A percentile compares a stretch with the other conserved stretches of the same genome.
phyloP scores from a whole-genome alignment of 2,113 vertebrate species.

The Coptodon bakossiorum region DNA sequence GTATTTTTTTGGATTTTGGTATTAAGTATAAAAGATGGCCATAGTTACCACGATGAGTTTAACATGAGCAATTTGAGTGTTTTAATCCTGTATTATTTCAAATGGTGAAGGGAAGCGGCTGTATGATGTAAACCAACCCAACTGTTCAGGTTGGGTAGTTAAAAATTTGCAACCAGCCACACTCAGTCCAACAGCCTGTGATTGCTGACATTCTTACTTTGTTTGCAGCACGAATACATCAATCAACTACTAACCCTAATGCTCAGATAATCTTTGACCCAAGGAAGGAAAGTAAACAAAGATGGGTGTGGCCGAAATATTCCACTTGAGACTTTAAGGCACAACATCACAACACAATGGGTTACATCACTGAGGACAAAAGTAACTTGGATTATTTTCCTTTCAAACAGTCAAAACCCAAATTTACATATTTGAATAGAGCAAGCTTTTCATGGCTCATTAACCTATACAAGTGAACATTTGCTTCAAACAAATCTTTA shows the following conservation, averaged over 20 bases:
- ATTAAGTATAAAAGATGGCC: neutral
- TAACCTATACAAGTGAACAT: neutral
- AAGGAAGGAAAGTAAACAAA: neutral
- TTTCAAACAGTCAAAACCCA: neutral
- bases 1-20: neutral
- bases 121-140: neutral
- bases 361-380: neutral
- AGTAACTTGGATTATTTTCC: neutral
- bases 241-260: neutral
- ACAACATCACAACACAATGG: neutral
- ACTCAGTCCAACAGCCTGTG: neutral
- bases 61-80: neutral
- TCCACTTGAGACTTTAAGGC: neutral
- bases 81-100: neutral
- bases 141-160: neutral
- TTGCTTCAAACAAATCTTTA: neutral
- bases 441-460: neutral
- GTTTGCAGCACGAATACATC: neutral
- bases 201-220: neutral
- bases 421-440: neutral
- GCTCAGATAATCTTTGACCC: neutral
- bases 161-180: neutral
- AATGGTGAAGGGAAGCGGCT: neutral
- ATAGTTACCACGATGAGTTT: neutral
- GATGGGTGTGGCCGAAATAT: neutral